Evolutionary conservation across 2,113 vertebrate genomes (phyloP).

Genomic region (Mirza zaza): DNA sequence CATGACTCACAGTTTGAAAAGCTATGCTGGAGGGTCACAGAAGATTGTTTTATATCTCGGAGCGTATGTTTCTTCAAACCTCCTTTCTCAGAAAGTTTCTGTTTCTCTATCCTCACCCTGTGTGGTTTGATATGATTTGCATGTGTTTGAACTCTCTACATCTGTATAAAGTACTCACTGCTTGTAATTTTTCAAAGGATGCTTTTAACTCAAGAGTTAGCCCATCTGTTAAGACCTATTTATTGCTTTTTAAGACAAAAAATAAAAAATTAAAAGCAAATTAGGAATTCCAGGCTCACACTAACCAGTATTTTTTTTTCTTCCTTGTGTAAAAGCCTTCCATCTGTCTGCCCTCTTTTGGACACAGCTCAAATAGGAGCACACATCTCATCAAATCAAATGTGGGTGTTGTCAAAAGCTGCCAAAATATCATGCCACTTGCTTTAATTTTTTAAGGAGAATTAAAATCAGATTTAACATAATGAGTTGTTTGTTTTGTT

Average conservation of each 20-base stretch:
- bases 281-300: conserved; percentile 69
- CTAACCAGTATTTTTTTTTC: conserved; percentile 56
- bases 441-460: conserved; percentile 61
- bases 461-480: conserved; percentile 64
- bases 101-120: neutral
- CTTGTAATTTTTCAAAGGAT: conserved; percentile 67
- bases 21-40: neutral
- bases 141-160: conserved; percentile 60
- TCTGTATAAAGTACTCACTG: conserved; percentile 54
- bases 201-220: conserved; percentile 64
- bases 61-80: neutral
- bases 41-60: neutral
- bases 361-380: conserved; percentile 68
- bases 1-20: conserved; percentile 47
- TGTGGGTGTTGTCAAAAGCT: conserved; percentile 64
- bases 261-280: conserved; percentile 67
- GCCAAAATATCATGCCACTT: conserved; percentile 67
- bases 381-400: conserved; percentile 70
- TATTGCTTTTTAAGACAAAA: conserved; percentile 71
- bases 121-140: conserved; percentile 49
- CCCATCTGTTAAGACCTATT: conserved; percentile 77
- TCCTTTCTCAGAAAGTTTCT: conserved; percentile 28
- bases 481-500: conserved; percentile 67
- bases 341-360: conserved; percentile 77
- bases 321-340: conserved; percentile 62